Conservation (phyloP, 2,888 invertebrate genomes). For the Alloplasta piceator region DNA sequence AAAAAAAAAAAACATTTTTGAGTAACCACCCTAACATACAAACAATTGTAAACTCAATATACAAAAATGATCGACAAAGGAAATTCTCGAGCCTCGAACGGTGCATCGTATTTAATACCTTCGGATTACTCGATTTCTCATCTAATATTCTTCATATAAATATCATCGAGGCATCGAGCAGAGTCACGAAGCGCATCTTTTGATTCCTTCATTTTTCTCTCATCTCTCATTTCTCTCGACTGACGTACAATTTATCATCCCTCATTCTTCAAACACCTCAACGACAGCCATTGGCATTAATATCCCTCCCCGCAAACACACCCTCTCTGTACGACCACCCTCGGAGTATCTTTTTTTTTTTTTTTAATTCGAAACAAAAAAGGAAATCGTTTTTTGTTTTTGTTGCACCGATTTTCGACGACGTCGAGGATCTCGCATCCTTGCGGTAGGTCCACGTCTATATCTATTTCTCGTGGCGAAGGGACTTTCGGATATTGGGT, state of each 20-base stretch:
- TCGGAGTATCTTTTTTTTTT: constrained; percentile 20
- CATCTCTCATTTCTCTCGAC: constrained; percentile 49
- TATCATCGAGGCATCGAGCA: constrained; percentile 30
- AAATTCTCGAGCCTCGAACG: constrained; percentile 34
- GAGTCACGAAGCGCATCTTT: constrained; percentile 43
- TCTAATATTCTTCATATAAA: constrained; percentile 2
- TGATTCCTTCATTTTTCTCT: constrained; percentile 3
- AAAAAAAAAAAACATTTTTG: no score
- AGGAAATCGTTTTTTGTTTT: no score
- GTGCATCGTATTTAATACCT: constrained; percentile 23
- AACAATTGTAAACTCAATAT: no score
- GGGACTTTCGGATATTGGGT: constrained; percentile 75
- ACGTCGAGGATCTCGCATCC: constrained; percentile 27
- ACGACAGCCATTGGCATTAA: neutral
- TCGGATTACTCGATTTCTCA: constrained; percentile 35
- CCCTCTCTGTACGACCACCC: constrained; percentile 16
- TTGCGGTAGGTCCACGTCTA: constrained; percentile 56
- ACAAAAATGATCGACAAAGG: constrained; percentile 41
- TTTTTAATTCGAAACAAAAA: constrained; percentile 6
- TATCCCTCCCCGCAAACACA: neutral
- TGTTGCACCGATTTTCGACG: constrained; percentile 7
- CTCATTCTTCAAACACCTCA: neutral
- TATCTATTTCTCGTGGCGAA: constrained; percentile 59
- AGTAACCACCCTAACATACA: no score
- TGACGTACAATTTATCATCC: constrained; percentile 55